Base-by-base conservation (phyloP, 2,888 invertebrate species). In the Ectemnius cavifrons region DNA sequence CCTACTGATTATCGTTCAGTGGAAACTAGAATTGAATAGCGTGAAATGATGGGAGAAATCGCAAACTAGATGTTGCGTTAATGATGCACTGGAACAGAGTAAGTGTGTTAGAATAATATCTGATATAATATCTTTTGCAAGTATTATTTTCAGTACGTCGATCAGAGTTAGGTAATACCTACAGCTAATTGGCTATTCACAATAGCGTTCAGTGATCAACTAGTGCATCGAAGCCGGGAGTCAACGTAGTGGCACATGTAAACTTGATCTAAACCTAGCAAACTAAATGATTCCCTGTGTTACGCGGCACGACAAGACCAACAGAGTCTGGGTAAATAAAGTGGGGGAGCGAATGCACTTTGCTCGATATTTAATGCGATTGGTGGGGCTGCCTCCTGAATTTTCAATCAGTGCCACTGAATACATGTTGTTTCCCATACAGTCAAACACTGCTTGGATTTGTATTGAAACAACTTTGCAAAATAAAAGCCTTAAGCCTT, bases 211-310 rank as follows among this genome's bases (percentile, higher is more conserved):
- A 11, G 6, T 37, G 64, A 72, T 73, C 67, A 59, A 57, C 45
- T 27, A 37, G 11, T 8, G 5, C 8, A 0, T 6, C 37, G 37
- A 37, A 37, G 37, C 37, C 2, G 23, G 16, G 45, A 59, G 71
- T 64, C 66, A 64, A 62, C 11, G 57, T 68, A 18, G 70, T 46
- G 47, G 37, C 2, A 37, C 61, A 59, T 68, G 78, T 67, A 78
- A 74, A 81, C 75, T 72, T 63, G 61, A 65, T 75, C 63, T 77
- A 66, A 62, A 75, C 71, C 64, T 58, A 47, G 49, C 72, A 71
- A 78, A 78, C 79, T 87, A 83, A 86, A 86, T 83, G 80, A 87
- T 86, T 87, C 87, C 64, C 82, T 86, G 79, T 86, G 85, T 86
- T 70, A 63, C 67, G 65, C 63, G 69, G 56, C 28, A 72, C 69